A percentile compares a stretch with the other conserved stretches of the same genome.
Conservation (phyloP, 2,888 invertebrate species). For the Seira ritae region DNA sequence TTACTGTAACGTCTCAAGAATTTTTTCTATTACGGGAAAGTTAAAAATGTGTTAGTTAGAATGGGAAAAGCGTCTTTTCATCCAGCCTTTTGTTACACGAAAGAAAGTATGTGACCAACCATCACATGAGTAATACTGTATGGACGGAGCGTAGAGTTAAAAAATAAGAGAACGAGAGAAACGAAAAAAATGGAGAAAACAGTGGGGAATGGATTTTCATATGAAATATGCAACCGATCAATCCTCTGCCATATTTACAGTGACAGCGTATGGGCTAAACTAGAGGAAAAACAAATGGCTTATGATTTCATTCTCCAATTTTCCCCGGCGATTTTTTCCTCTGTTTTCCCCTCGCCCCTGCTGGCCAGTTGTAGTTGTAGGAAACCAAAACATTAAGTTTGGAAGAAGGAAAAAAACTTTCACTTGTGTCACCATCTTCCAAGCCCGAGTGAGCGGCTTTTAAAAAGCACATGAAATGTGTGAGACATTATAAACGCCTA, state of each 20-base stretch:
- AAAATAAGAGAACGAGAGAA: no score
- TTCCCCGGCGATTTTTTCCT: slow-evolving; percentile 26
- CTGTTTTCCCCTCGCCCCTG: slow-evolving; percentile 46
- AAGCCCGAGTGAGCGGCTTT: neutral
- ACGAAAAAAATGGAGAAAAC: slow-evolving; percentile 35
- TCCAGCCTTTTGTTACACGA: no score
- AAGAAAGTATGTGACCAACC: no score
- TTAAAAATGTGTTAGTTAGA: no score
- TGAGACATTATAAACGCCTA: no score
- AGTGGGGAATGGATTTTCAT: slow-evolving; percentile 53
- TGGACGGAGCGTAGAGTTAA: no score
- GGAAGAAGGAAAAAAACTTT: slow-evolving; percentile 18
- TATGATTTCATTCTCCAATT: slow-evolving; percentile 61
- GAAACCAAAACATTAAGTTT: slow-evolving; percentile 50
- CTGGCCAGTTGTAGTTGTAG: slow-evolving; percentile 58
- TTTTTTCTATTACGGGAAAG: no score
- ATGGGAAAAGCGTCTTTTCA: no score
- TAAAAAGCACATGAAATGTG: neutral
- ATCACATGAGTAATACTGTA: no score
- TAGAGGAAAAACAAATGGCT: slow-evolving; percentile 59
- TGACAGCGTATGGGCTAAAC: slow-evolving; percentile 66
- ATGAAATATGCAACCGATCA: slow-evolving; percentile 71
- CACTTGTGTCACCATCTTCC: slow-evolving; percentile 23
- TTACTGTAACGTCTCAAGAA: no score
- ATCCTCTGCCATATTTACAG: slow-evolving; percentile 67